A percentile compares a stretch with the other conserved stretches of the same genome.
Evolutionary conservation across 2,888 invertebrate species (phyloP).

Genomic region (Drosophila prolongata): DNA sequence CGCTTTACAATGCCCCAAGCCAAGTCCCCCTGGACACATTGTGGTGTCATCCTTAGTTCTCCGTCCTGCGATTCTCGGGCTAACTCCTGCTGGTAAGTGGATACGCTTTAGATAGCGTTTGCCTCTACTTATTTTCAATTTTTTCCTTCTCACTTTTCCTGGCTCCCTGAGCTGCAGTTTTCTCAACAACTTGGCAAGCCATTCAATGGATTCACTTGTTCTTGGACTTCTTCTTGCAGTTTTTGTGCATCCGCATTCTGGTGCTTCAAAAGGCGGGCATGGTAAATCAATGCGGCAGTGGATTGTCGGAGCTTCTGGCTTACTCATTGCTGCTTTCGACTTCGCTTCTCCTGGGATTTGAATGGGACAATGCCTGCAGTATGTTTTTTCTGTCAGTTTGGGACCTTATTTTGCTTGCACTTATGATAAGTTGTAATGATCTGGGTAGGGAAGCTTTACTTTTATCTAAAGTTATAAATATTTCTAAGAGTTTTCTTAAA

Average conservation of each 20-base stretch:
- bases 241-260: conserved; percentile 27
- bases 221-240: conserved; percentile 17
- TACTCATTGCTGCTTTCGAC: conserved; percentile 6
- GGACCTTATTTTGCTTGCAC: conserved; percentile 25
- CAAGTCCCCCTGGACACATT: conserved; percentile 43
- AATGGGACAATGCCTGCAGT: conserved; percentile 7
- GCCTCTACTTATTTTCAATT: conserved; percentile 48
- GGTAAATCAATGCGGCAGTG: conserved; percentile 36
- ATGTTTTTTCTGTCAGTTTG: conserved; percentile 10
- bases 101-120: conserved; percentile 45
- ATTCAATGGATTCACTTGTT: conserved; percentile 47
- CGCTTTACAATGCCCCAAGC: conserved; percentile 52
- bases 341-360: conserved; percentile 7
- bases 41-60: conserved; percentile 18
- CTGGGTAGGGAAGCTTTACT: neutral
- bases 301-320: neutral
- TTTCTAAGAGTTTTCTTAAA: too few relatives aligned
- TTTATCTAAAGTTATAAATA: too few relatives aligned
- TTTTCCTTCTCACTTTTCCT: conserved; percentile 14
- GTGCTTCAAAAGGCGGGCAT: conserved; percentile 33
- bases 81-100: conserved; percentile 34
- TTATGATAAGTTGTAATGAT: conserved; percentile 18
- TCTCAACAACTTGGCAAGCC: conserved; percentile 52
- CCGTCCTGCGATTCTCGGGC: conserved; percentile 8
- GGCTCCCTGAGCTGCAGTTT: conserved; percentile 41